Base-by-base conservation (phyloP, 2,113 vertebrate species). In the Chauna torquata region DNA sequence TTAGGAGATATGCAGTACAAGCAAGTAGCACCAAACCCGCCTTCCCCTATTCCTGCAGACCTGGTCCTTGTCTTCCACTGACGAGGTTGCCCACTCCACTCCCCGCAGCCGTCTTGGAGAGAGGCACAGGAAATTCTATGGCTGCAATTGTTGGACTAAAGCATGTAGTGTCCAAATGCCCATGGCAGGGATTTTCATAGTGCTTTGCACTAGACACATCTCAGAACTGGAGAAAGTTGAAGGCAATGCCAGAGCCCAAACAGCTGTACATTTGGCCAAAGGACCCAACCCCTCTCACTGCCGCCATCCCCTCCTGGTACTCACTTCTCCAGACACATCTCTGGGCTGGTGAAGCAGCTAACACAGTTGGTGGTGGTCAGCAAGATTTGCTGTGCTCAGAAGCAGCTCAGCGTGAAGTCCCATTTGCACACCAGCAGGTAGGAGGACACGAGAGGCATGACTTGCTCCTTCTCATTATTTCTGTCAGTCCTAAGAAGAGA, bases 401-500 rank as follows among this genome's bases (percentile, higher is more conserved):
- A 98, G 82, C 97, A 99, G 64, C 91, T 97, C 22, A 98, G 96
- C 98, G 99, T 96, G 55, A 99, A 99, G 95, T 98, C 98, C 2
- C 99, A 99, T 92, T 98, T 99, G 97, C 98, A 99, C 93, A 99
- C 70, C 68, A 99, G 96, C 7, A 99, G 97, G 12, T 91, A 97
- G 68, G 92, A 97, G 16, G 98, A 97, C 12, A 98, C 98, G 83
- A 99, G 94, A 30, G 98, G 25, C 64, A 98, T 74, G 3, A 98
- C 62, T 6, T 98, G 98, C 87, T 99, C 98, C 82, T 98, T 98
- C 83, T 99, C 98, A 12, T 99, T 99, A 97, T 99, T 99, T 99
- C 99, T 99, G 88, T 98, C 98, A 65, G 98, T 97, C 94, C 98
- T 98, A 94, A 36, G 20, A 71, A 38, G 24, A 82, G 44, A 79